A percentile compares a stretch with the other conserved stretches of the same genome.
phyloP scores from a whole-genome alignment of 2,888 invertebrate genomes.

The Orthosia gracilis region DNA sequence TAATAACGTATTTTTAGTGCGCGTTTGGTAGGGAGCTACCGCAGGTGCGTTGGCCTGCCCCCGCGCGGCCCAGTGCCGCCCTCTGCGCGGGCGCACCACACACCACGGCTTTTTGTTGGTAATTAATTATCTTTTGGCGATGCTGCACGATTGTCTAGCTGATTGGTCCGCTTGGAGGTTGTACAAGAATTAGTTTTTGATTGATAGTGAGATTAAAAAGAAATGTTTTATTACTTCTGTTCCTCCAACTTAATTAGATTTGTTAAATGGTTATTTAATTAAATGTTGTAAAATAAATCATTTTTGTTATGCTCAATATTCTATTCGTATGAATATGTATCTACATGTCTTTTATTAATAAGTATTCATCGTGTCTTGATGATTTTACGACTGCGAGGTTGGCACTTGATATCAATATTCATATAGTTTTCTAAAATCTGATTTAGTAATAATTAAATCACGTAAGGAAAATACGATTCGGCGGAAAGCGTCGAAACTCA shows the following conservation, averaged over 20 bases:
- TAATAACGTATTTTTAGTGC: constrained; percentile 88
- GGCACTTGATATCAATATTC: constrained; percentile 29
- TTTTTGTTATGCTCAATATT: constrained; percentile 44
- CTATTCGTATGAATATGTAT: constrained; percentile 20
- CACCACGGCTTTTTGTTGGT: constrained; percentile 51
- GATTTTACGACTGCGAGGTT: not conserved
- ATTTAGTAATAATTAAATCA: constrained; percentile 23
- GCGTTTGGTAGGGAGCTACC: constrained; percentile 82
- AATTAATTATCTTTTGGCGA: constrained; percentile 66
- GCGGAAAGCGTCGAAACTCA: too few relatives aligned
- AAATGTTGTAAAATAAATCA: constrained; percentile 53
- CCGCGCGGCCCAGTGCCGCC: constrained; percentile 71
- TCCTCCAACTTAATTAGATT: constrained; percentile 50
- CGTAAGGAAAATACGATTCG: not conserved
- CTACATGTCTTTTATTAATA: constrained; percentile 5
- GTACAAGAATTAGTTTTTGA: constrained; percentile 51
- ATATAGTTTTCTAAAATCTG: constrained; percentile 35
- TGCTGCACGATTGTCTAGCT: constrained; percentile 59
- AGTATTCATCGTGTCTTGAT: not conserved
- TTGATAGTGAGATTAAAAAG: constrained; percentile 54
- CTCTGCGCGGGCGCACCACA: constrained; percentile 62
- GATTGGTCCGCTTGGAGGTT: constrained; percentile 51
- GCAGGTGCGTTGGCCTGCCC: constrained; percentile 80
- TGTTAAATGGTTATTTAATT: constrained; percentile 52
- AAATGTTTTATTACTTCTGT: constrained; percentile 48